These are phyloP conservation scores for Exocentrus adspersus DNA, from an alignment of 2,888 invertebrate genomes.

Conservation along the genomic window DNA sequence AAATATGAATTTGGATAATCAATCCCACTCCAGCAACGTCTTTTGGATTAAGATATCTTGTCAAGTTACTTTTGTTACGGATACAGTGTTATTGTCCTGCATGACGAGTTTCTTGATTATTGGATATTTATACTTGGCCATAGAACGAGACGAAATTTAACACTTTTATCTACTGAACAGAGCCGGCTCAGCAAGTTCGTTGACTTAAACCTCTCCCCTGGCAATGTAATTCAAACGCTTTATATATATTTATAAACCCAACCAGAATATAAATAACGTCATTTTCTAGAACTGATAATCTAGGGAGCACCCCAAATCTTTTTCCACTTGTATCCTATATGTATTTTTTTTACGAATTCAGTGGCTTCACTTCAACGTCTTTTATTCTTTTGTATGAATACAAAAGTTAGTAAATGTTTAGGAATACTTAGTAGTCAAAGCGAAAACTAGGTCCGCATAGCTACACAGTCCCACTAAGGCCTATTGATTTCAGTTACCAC, in stretches of 20 bases:
- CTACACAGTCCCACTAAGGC: neutral
- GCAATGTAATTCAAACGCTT: no score
- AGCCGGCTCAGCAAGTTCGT: neutral
- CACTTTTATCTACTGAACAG: neutral
- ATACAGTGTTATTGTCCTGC: neutral
- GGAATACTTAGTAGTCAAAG: neutral
- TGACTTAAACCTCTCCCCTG: no score
- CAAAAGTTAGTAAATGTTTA: no score
- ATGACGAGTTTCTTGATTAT: constrained; percentile 8
- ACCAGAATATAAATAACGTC: no score
- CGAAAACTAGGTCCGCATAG: neutral
- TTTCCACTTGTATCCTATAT: no score
- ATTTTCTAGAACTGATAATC: no score
- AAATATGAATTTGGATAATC: no score
- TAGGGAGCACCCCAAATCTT: no score
- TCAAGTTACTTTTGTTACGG: neutral
- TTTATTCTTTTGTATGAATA: neutral
- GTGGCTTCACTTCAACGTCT: neutral
- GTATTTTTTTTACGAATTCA: no score
- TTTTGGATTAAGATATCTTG: no score
- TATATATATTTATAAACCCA: no score
- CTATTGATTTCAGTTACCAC: neutral
- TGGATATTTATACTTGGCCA: constrained; percentile 2
- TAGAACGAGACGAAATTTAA: neutral
- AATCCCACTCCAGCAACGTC: no score